Evolutionary conservation across 1,140 invertebrate species (phyloP).

Genomic region (Zaprionus kolodkinae): DNA sequence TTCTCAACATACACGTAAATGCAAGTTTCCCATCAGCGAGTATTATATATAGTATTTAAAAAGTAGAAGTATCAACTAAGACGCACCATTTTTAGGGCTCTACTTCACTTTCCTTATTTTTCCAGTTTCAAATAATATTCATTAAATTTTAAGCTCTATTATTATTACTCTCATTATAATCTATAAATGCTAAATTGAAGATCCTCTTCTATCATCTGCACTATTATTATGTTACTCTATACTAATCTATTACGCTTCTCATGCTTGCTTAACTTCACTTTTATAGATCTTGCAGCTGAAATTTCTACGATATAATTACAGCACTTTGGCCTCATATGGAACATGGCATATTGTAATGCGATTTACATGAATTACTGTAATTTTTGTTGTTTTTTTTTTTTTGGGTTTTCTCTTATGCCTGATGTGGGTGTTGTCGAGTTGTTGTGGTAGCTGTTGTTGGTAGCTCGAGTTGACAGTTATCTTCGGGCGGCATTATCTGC

Average conservation of each 20-base stretch:
- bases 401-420: constrained; percentile 1
- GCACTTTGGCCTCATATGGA: constrained; percentile 2
- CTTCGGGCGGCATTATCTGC: constrained; percentile 52
- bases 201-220: background rate
- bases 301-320: background rate
- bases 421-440: constrained; percentile 28
- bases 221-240: background rate
- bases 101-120: background rate
- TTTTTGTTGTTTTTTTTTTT: background rate
- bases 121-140: background rate
- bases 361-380: constrained; percentile 7
- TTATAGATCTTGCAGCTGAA: background rate
- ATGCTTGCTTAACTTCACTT: background rate
- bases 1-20: no score
- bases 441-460: constrained; percentile 22
- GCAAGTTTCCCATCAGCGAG: no score
- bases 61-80: no score
- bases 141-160: background rate
- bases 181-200: background rate
- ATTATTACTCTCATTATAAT: background rate
- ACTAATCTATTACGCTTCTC: background rate
- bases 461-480: constrained; percentile 73
- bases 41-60: no score
- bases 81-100: no score
- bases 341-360: background rate